Conservation (phyloP, 2,888 invertebrate species). For the Callinectes sapidus region DNA sequence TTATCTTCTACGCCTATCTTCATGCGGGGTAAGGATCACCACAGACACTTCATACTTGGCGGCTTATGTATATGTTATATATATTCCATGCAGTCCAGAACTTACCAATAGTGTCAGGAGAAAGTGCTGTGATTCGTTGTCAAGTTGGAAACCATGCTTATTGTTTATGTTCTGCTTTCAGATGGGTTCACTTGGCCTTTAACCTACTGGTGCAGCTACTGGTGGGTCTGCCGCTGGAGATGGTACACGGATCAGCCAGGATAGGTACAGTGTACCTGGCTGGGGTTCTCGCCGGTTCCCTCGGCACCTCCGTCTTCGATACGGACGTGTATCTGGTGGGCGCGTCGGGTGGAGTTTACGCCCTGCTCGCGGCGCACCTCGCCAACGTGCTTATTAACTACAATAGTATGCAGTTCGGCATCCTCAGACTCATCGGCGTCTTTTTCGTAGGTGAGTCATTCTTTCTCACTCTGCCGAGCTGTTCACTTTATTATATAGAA, state of each 20-base stretch:
- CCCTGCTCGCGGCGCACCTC: slow-evolving; percentile 89
- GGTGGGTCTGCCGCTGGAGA: slow-evolving; percentile 95
- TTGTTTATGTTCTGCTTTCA: slow-evolving; percentile 33
- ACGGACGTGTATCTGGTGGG: slow-evolving; percentile 87
- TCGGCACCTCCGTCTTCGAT: slow-evolving; percentile 86
- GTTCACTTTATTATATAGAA: neutral
- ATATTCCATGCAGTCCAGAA: neutral
- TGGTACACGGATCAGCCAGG: slow-evolving; percentile 87
- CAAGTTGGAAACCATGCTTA: neutral
- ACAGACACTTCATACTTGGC: neutral
- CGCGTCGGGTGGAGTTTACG: slow-evolving; percentile 93
- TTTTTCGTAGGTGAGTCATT: slow-evolving; percentile 88
- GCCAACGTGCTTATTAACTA: slow-evolving; percentile 84
- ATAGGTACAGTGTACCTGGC: slow-evolving; percentile 84
- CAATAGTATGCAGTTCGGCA: slow-evolving; percentile 80
- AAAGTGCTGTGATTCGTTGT: neutral
- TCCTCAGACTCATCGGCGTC: slow-evolving; percentile 91
- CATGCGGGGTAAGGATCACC: slow-evolving; percentile 87
- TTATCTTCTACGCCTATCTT: slow-evolving; percentile 93
- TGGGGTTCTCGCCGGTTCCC: slow-evolving; percentile 85
- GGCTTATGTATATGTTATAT: neutral
- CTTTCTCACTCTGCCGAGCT: neutral
- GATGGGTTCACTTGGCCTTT: slow-evolving; percentile 82
- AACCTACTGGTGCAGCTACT: slow-evolving; percentile 94
- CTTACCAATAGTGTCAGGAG: neutral